Percentiles rank a stretch among this genome's conserved stretches.
Conservation (phyloP, 2,888 invertebrate species). For the Synanthedon tipuliformis region DNA sequence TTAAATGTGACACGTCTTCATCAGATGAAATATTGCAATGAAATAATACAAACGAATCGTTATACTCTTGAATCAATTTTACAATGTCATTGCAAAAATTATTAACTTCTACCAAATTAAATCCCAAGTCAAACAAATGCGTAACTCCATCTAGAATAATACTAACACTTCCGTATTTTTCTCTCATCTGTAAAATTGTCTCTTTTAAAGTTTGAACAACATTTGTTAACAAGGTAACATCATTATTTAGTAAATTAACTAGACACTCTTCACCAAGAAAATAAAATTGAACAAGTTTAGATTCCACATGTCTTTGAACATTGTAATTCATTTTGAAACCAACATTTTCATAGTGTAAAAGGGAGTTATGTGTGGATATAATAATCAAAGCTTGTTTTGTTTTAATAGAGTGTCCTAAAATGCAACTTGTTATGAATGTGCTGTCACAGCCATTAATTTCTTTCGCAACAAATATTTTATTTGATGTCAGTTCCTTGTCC, state of each 20-base stretch:
- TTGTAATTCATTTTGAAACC: constrained; percentile 81
- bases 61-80: constrained; percentile 32
- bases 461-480: constrained; percentile 73
- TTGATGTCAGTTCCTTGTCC: constrained; percentile 65
- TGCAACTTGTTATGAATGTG: constrained; percentile 77
- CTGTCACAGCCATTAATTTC: constrained; percentile 79
- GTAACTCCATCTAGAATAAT: constrained; percentile 80
- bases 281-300: constrained; percentile 35
- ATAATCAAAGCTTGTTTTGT: constrained; percentile 72
- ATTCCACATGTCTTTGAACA: constrained; percentile 58
- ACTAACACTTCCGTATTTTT: constrained; percentile 50
- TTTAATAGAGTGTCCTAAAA: constrained; percentile 73
- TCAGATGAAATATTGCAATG: constrained; percentile 71
- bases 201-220: constrained; percentile 48
- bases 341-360: constrained; percentile 79
- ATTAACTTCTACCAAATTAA: constrained; percentile 61
- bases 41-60: constrained; percentile 53
- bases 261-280: constrained; percentile 37
- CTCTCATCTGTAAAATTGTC: constrained; percentile 36
- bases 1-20: constrained; percentile 67
- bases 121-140: constrained; percentile 76
- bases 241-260: constrained; percentile 22
- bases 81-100: constrained; percentile 58
- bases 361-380: constrained; percentile 76
- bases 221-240: constrained; percentile 37